phyloP scores from a whole-genome alignment of 2,888 invertebrate genomes.

The Thera obeliscata region DNA sequence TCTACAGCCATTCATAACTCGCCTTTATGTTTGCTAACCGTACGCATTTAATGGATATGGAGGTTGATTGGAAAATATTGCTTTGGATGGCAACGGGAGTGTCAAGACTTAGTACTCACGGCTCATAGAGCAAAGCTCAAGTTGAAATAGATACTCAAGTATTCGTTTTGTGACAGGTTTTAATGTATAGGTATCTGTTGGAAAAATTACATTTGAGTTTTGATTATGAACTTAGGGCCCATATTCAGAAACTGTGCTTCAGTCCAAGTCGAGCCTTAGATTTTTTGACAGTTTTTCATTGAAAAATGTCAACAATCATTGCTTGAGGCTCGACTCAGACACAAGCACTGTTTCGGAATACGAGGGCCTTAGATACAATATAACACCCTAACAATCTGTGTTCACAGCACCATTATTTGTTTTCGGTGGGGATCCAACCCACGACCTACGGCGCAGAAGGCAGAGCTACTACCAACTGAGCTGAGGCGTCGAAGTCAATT shows the following conservation, averaged over 20 bases:
- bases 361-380: too few relatives aligned
- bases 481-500: neutral
- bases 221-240: too few relatives aligned
- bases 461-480: too few relatives aligned
- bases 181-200: neutral
- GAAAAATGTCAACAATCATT: too few relatives aligned
- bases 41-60: conserved; percentile 53
- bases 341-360: too few relatives aligned
- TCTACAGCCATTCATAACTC: conserved; percentile 45
- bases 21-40: conserved; percentile 50
- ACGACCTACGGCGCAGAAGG: too few relatives aligned
- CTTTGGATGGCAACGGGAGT: conserved; percentile 7
- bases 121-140: neutral
- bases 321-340: too few relatives aligned
- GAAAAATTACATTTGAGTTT: neutral
- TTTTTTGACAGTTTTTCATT: too few relatives aligned
- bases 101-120: neutral
- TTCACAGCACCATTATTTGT: neutral
- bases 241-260: too few relatives aligned
- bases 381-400: too few relatives aligned
- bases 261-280: too few relatives aligned
- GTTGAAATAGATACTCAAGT: neutral
- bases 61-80: conserved; percentile 64
- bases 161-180: neutral
- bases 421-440: neutral